phyloP scores from a whole-genome alignment of 2,797 vertebrate genomes.

The Sebastes miniatus region DNA sequence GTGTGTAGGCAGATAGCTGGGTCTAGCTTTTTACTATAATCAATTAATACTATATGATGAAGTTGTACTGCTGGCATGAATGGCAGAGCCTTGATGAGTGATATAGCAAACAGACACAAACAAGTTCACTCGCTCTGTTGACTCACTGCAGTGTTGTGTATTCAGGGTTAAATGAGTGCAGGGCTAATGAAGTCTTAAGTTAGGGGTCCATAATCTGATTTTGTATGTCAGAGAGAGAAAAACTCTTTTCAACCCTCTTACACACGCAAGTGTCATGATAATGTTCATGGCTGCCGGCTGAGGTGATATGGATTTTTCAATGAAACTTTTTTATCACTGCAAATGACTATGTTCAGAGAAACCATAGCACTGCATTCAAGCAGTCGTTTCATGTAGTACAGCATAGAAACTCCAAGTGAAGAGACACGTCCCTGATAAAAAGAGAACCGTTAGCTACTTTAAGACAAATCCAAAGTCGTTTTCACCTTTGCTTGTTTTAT shows the following conservation, averaged over 20 bases:
- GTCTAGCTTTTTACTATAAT: slow-evolving; percentile 75
- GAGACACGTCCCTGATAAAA: not conserved
- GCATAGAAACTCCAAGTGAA: not conserved
- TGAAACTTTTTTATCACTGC: slow-evolving; percentile 20
- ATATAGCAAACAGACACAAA: slow-evolving; percentile 33
- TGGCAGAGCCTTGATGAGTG: slow-evolving; percentile 41
- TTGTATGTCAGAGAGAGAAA: slow-evolving; percentile 34
- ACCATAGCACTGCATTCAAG: not conserved
- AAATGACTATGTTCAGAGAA: slow-evolving; percentile 24
- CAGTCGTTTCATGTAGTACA: not conserved
- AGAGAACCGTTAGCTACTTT: not conserved
- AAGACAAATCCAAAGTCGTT: slow-evolving; percentile 3
- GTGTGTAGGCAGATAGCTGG: slow-evolving; percentile 78
- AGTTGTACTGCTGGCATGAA: slow-evolving; percentile 50
- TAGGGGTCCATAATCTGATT: slow-evolving; percentile 46
- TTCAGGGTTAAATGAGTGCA: slow-evolving; percentile 39
- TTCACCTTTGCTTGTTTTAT: not conserved
- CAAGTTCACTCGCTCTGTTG: slow-evolving; percentile 27
- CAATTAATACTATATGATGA: slow-evolving; percentile 71
- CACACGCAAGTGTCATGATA: slow-evolving; percentile 23
- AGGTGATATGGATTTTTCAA: slow-evolving; percentile 34
- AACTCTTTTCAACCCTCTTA: slow-evolving; percentile 28
- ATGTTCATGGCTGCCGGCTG: slow-evolving; percentile 26
- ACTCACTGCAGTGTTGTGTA: slow-evolving; percentile 15
- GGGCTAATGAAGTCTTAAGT: slow-evolving; percentile 52